phyloP scores from a whole-genome alignment of 1,140 invertebrate genomes.

The Drosophila mayri region DNA sequence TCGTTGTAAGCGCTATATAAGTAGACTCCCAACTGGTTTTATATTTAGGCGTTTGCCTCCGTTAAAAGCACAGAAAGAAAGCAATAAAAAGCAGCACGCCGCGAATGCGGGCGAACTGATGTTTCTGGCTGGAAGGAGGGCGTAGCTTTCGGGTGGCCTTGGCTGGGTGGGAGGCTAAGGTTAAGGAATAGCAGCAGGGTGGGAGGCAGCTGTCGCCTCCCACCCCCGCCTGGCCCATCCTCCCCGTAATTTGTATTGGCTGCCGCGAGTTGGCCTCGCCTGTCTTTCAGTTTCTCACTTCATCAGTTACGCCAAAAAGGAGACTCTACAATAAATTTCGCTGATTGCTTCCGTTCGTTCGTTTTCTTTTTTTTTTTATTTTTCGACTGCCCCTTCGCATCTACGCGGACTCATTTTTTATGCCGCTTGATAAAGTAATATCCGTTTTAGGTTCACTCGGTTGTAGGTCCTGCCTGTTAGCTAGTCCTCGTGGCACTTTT shows the following conservation, averaged over 20 bases:
- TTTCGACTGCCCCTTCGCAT: conserved; percentile 30
- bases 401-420: conserved; percentile 78
- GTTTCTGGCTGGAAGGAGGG: neutral
- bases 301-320: conserved; percentile 82
- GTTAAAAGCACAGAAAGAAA: conserved; percentile 79
- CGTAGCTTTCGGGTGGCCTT: conserved; percentile 4
- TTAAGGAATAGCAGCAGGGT: conserved; percentile 1
- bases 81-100: conserved; percentile 81
- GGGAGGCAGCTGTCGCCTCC: conserved; percentile 65
- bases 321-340: conserved; percentile 83
- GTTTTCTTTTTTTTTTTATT: conserved; percentile 10
- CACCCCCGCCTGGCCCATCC: neutral
- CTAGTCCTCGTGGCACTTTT: conserved; percentile 32
- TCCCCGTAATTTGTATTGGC: conserved; percentile 60
- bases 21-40: conserved; percentile 78
- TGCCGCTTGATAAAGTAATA: conserved; percentile 83
- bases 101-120: conserved; percentile 54
- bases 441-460: conserved; percentile 77
- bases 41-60: conserved; percentile 71
- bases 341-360: conserved; percentile 75
- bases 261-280: conserved; percentile 69
- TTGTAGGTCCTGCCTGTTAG: conserved; percentile 37
- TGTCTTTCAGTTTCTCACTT: conserved; percentile 83
- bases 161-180: neutral
- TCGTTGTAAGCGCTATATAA: conserved; percentile 77